Percentiles rank a stretch among this genome's conserved stretches.
These are phyloP conservation scores for Scaptomyza graminum DNA, from an alignment of 1,140 invertebrate genomes.

Conservation along the genomic window DNA sequence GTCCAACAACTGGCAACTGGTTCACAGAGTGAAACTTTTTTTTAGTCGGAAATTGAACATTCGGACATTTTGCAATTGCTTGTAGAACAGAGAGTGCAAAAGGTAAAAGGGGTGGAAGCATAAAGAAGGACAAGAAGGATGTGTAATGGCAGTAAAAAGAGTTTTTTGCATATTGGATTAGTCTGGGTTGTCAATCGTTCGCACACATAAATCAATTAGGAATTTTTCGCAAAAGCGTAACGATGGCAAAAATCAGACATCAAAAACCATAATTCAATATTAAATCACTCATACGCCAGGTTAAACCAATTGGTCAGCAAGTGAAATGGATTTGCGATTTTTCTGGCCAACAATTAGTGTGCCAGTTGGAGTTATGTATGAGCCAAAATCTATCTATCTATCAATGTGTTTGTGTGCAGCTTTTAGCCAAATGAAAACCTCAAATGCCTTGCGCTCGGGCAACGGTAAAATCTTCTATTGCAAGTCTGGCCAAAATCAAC, in stretches of 20 bases:
- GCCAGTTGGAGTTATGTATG: constrained; percentile 63
- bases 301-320: constrained; percentile 65
- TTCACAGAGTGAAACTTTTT: constrained; percentile 26
- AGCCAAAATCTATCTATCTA: constrained; percentile 34
- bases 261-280: constrained; percentile 77
- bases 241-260: constrained; percentile 58
- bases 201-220: constrained; percentile 70
- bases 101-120: not conserved
- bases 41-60: constrained; percentile 1
- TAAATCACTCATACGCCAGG: constrained; percentile 80
- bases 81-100: constrained; percentile 22
- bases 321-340: constrained; percentile 34
- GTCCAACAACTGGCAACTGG: constrained; percentile 24
- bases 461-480: constrained; percentile 49
- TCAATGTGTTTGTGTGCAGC: constrained; percentile 44
- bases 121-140: not conserved
- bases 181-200: constrained; percentile 42
- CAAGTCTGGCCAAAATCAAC: constrained; percentile 64
- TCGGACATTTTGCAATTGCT: constrained; percentile 33
- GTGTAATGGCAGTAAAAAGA: constrained; percentile 27
- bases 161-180: constrained; percentile 44
- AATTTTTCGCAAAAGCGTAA: constrained; percentile 51
- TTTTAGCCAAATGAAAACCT: constrained; percentile 79
- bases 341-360: constrained; percentile 70
- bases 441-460: constrained; percentile 52